Conservation (phyloP, 2,113 vertebrate species). For the Eleginops maclovinus region DNA sequence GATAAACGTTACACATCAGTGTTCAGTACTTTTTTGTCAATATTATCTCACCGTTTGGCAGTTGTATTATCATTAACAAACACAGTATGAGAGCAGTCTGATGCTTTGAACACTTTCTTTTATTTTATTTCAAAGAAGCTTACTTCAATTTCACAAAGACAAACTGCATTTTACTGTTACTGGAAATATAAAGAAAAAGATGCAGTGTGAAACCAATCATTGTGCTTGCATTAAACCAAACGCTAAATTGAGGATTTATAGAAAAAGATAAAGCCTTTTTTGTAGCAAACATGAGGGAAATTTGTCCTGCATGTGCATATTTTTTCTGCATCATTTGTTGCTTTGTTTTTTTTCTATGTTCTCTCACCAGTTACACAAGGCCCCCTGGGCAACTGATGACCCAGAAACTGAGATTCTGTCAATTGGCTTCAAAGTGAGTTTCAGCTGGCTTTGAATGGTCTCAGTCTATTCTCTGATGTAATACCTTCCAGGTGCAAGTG, state of each 20-base stretch:
- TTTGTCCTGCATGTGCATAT: slow-evolving; percentile 25
- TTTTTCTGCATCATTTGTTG: slow-evolving; percentile 43
- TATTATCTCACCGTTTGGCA: neutral
- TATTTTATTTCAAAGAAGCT: too few species aligned
- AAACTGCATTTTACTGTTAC: neutral
- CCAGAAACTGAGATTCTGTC: slow-evolving; percentile 48
- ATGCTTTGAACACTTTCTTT: too few species aligned
- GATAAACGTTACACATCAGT: neutral
- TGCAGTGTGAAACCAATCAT: neutral
- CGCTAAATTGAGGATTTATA: slow-evolving; percentile 34
- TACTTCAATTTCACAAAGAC: slow-evolving; percentile 3
- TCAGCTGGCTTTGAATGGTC: slow-evolving; percentile 29
- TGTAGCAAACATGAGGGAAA: slow-evolving; percentile 6
- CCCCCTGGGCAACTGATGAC: slow-evolving; percentile 40
- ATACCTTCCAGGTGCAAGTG: slow-evolving; percentile 21
- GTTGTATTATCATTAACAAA: too few species aligned
- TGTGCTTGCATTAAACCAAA: slow-evolving; percentile 26
- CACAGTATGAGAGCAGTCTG: too few species aligned
- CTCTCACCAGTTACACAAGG: slow-evolving; percentile 21
- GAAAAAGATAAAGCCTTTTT: slow-evolving; percentile 15
- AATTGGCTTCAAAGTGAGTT: slow-evolving; percentile 46
- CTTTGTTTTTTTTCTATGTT: neutral
- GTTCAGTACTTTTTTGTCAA: neutral
- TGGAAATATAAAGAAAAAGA: slow-evolving; percentile 16
- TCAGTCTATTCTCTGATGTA: slow-evolving; percentile 9